A percentile compares a stretch with the other conserved stretches of the same genome.
Evolutionary conservation across 2,113 vertebrate genomes (phyloP).

Genomic region (Cyprinodon brontotheroides): DNA sequence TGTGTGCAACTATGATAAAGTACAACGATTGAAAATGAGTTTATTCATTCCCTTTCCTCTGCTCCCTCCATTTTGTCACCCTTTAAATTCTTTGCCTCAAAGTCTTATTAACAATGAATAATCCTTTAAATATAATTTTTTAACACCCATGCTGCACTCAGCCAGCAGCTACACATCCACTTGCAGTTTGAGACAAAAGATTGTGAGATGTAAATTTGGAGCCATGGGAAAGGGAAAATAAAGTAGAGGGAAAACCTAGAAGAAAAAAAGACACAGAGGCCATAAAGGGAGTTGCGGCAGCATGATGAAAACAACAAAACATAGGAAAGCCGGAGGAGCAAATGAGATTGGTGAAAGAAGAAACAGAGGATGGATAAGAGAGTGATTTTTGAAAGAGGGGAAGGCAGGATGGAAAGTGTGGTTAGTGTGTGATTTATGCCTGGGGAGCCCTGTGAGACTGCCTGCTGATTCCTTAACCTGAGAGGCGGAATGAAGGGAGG

Average conservation of each 20-base stretch:
- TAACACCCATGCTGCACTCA: constrained; percentile 44
- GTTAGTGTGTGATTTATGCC: constrained; percentile 65
- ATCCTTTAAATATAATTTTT: constrained; percentile 53
- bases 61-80: constrained; percentile 20
- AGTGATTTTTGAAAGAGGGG: neutral
- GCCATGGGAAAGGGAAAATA: constrained; percentile 15
- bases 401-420: constrained; percentile 27
- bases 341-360: neutral
- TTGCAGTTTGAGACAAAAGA: constrained; percentile 53
- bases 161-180: constrained; percentile 53
- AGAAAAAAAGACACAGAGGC: constrained; percentile 20
- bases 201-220: constrained; percentile 42
- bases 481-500: constrained; percentile 21
- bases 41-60: constrained; percentile 16
- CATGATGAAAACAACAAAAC: constrained; percentile 35
- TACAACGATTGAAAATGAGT: constrained; percentile 28
- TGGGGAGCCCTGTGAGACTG: constrained; percentile 54
- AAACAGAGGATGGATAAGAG: constrained; percentile 2
- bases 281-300: constrained; percentile 30
- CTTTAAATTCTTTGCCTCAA: constrained; percentile 49
- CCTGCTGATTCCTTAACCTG: constrained; percentile 56
- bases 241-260: constrained; percentile 7
- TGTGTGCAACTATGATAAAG: constrained; percentile 42
- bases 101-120: constrained; percentile 56
- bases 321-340: constrained; percentile 22